phyloP scores from a whole-genome alignment of 2,888 invertebrate genomes.

The Idaea aversata region DNA sequence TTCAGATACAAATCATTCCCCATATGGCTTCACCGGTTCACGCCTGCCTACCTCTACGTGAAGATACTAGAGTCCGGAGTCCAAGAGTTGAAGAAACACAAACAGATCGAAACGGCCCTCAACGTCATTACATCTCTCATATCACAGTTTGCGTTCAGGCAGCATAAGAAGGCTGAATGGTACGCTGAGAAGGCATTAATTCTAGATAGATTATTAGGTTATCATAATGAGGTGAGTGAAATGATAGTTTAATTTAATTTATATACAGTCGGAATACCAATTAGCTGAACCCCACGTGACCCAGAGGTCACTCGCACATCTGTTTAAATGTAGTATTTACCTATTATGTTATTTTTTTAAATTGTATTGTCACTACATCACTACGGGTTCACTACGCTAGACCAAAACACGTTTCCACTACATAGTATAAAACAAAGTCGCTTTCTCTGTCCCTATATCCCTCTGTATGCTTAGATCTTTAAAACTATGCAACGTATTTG shows the following conservation, averaged over 20 bases:
- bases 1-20: slow-evolving; percentile 64
- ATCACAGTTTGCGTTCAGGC: slow-evolving; percentile 65
- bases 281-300: no score
- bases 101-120: slow-evolving; percentile 59
- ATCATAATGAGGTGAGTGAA: slow-evolving; percentile 47
- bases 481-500: no score
- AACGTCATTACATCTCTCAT: slow-evolving; percentile 75
- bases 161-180: slow-evolving; percentile 74
- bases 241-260: background rate
- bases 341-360: no score
- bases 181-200: slow-evolving; percentile 83
- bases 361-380: no score
- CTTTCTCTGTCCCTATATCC: no score
- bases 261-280: no score
- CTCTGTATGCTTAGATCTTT: no score
- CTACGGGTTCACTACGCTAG: no score
- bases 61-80: slow-evolving; percentile 62
- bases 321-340: no score
- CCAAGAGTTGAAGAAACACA: slow-evolving; percentile 58
- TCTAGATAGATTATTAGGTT: slow-evolving; percentile 62
- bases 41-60: slow-evolving; percentile 71
- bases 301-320: no score
- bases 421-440: no score
- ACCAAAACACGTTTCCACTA: no score
- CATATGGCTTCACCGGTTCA: slow-evolving; percentile 79